Conservation (phyloP, 2,888 invertebrate genomes). For the Diarsia dahlii region DNA sequence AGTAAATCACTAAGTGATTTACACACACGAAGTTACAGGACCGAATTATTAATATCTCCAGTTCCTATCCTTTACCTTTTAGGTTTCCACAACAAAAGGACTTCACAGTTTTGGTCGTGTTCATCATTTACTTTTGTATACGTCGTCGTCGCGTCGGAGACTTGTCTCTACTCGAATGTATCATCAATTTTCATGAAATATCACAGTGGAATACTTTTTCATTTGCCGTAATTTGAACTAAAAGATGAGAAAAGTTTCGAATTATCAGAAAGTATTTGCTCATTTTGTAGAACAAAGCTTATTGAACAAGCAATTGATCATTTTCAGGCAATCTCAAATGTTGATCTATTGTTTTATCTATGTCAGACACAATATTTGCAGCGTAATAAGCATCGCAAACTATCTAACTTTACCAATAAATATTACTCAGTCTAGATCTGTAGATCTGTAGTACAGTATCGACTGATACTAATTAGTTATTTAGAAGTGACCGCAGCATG, state of each 20-base stretch:
- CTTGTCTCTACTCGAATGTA: constrained; percentile 37
- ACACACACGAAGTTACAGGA: constrained; percentile 4
- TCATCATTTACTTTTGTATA: constrained; percentile 42
- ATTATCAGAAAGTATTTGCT: constrained; percentile 52
- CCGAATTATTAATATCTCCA: constrained; percentile 34
- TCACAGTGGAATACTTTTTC: constrained; percentile 49
- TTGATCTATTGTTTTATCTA: constrained; percentile 56
- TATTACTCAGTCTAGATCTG: constrained; percentile 25
- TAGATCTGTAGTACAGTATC: not conserved
- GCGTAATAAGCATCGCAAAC: constrained; percentile 46
- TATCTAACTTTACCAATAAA: constrained; percentile 52
- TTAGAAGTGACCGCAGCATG: constrained; percentile 22
- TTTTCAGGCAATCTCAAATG: constrained; percentile 43
- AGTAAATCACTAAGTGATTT: constrained; percentile 42
- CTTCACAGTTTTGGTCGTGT: constrained; percentile 19
- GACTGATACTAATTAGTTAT: constrained; percentile 29
- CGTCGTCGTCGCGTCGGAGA: constrained; percentile 18
- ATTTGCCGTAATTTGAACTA: constrained; percentile 45
- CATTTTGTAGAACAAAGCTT: constrained; percentile 49
- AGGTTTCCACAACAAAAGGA: constrained; percentile 30
- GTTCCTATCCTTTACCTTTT: constrained; percentile 16
- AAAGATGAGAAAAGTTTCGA: constrained; percentile 56
- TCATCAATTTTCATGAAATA: constrained; percentile 59
- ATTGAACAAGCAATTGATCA: constrained; percentile 57
- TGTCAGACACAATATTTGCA: constrained; percentile 40